Conservation (phyloP, 1,140 invertebrate species). For the Diorhabda elongata region DNA sequence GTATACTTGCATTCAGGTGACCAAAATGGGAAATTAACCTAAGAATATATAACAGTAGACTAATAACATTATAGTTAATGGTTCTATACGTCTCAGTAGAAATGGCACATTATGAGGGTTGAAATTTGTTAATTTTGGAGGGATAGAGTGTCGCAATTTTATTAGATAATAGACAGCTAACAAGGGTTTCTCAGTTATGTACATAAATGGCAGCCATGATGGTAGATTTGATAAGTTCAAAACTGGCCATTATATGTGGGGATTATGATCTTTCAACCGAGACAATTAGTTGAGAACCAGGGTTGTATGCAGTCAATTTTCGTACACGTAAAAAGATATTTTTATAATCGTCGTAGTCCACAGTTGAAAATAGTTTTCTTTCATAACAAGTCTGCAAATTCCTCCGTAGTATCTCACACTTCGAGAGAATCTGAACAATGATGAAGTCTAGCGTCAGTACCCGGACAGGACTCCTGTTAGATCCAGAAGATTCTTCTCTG, state of each 20-base stretch:
- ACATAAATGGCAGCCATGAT: conserved; percentile 43
- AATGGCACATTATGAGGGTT: conserved; percentile 15
- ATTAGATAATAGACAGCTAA: conserved; percentile 23
- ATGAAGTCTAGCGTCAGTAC: too few relatives aligned
- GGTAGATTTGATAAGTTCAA: conserved; percentile 47
- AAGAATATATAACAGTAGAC: neutral
- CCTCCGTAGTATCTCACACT: too few relatives aligned
- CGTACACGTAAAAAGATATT: too few relatives aligned
- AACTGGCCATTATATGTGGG: conserved; percentile 47
- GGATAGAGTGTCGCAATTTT: conserved; percentile 20
- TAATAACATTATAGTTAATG: conserved; percentile 9
- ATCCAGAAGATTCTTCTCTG: too few relatives aligned
- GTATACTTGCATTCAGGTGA: neutral
- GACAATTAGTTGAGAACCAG: conserved; percentile 43
- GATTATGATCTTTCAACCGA: conserved; percentile 49
- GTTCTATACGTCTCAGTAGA: conserved; percentile 6
- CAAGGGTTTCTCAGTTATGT: conserved; percentile 20
- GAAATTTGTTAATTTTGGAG: conserved; percentile 20
- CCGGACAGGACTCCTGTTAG: too few relatives aligned
- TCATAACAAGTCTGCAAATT: too few relatives aligned
- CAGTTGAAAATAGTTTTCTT: too few relatives aligned
- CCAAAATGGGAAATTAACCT: neutral
- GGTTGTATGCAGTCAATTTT: neutral
- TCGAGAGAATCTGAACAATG: too few relatives aligned
- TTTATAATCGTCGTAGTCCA: too few relatives aligned